These are phyloP conservation scores for Phrynocephalus forsythii DNA, from an alignment of 2,797 vertebrate genomes.

Conservation along the genomic window DNA sequence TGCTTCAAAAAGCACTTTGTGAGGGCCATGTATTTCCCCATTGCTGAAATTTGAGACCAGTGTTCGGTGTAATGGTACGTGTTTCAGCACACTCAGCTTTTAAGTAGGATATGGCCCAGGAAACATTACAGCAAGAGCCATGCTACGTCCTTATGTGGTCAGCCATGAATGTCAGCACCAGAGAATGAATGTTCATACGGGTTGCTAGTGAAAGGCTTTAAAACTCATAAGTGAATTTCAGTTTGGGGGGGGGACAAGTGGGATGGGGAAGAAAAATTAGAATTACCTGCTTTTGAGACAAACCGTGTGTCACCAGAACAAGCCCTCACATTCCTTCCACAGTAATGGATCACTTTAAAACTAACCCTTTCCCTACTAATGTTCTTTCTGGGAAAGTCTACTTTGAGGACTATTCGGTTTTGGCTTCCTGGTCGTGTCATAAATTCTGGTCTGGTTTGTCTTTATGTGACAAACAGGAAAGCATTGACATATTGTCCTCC, in stretches of 20 bases:
- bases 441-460: no score
- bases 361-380: not conserved
- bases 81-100: slow-evolving; percentile 10
- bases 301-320: not conserved
- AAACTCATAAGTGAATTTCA: not conserved
- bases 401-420: not conserved
- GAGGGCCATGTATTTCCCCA: slow-evolving; percentile 43
- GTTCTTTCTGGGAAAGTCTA: not conserved
- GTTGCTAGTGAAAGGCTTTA: not conserved
- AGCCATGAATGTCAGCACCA: slow-evolving; percentile 19
- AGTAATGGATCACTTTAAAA: not conserved
- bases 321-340: not conserved
- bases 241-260: rapidly evolving
- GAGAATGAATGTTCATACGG: not conserved
- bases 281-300: not conserved
- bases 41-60: slow-evolving; percentile 13
- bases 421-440: no score
- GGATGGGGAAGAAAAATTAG: not conserved
- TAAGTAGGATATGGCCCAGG: not conserved
- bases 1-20: slow-evolving; percentile 34
- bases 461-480: no score
- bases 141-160: slow-evolving; percentile 3
- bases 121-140: not conserved
- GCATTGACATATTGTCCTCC: no score
- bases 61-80: not conserved